Percentiles rank a stretch among this genome's conserved stretches.
These are phyloP conservation scores for Alcis repandata DNA, from an alignment of 2,888 invertebrate species.

Conservation along the genomic window DNA sequence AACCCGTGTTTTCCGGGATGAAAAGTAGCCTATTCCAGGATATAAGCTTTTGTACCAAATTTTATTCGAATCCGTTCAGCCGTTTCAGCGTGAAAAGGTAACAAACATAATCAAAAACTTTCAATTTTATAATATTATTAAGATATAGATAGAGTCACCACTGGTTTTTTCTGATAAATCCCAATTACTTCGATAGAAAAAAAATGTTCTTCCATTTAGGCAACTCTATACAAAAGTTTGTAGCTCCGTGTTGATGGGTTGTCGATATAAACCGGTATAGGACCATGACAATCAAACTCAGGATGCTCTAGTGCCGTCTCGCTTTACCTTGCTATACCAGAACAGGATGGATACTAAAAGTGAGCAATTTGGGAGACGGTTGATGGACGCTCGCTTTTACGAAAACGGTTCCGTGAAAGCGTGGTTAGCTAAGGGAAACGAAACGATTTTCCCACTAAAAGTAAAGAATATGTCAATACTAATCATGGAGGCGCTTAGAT, in stretches of 20 bases:
- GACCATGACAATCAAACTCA: conserved; percentile 49
- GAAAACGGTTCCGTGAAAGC: conserved; percentile 27
- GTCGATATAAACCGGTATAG: conserved; percentile 52
- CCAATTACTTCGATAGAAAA: not conserved
- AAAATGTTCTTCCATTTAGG: not conserved
- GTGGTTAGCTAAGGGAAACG: not conserved
- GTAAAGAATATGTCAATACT: not conserved
- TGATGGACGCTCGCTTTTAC: conserved; percentile 38
- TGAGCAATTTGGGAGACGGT: conserved; percentile 41
- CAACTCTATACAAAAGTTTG: not conserved
- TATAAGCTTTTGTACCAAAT: no score
- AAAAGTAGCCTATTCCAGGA: no score
- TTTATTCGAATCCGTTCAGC: no score
- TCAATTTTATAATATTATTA: no score
- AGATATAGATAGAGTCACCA: not conserved
- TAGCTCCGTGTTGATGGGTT: conserved; percentile 31
- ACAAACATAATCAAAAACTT: not conserved
- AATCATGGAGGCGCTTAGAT: not conserved
- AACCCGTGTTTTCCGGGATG: no score
- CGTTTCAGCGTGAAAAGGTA: no score
- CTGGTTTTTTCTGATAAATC: not conserved
- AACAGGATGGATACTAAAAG: conserved; percentile 42
- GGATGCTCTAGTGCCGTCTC: conserved; percentile 39
- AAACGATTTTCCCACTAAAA: conserved; percentile 7
- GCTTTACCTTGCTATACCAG: conserved; percentile 12